phyloP scores from a whole-genome alignment of 1,140 invertebrate genomes.

The Lepidotrigona ventralis region DNA sequence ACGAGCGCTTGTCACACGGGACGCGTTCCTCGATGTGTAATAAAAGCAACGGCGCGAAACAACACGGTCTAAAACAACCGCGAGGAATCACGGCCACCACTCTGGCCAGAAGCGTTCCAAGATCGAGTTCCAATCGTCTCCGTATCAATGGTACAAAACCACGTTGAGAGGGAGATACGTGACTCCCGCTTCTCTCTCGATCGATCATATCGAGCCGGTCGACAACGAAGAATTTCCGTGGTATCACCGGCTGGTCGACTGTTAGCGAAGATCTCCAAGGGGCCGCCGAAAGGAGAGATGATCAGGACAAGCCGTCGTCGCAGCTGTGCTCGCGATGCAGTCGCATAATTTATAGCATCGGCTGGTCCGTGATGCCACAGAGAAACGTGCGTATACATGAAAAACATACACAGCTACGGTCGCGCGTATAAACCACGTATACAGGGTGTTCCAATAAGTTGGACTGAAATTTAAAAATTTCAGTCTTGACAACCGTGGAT shows the following conservation, averaged over 20 bases:
- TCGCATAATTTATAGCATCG: constrained; percentile 77
- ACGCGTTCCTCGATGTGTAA: background rate
- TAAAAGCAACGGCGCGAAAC: background rate
- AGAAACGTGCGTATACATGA: constrained; percentile 1
- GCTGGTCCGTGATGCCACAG: constrained; percentile 21
- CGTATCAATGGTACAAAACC: constrained; percentile 45
- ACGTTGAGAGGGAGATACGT: constrained; percentile 16
- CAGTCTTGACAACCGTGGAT: background rate
- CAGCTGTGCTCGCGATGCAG: constrained; percentile 73
- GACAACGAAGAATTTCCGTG: constrained; percentile 52
- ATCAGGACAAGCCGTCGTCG: constrained; percentile 65
- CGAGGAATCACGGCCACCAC: background rate
- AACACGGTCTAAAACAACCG: background rate
- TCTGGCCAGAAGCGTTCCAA: constrained; percentile 16
- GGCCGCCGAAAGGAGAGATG: constrained; percentile 58
- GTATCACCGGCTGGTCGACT: constrained; percentile 38
- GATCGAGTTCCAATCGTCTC: constrained; percentile 23
- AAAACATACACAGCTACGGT: background rate
- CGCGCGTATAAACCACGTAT: background rate
- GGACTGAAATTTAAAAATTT: background rate
- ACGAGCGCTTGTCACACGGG: background rate
- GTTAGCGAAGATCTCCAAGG: constrained; percentile 49
- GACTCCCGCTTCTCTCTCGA: constrained; percentile 1
- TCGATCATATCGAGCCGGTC: constrained; percentile 42
- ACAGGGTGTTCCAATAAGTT: background rate